Percentiles rank a stretch among this genome's conserved stretches.
Evolutionary conservation across 2,113 vertebrate genomes (phyloP).

Genomic region (Monarcha castaneiventris): DNA sequence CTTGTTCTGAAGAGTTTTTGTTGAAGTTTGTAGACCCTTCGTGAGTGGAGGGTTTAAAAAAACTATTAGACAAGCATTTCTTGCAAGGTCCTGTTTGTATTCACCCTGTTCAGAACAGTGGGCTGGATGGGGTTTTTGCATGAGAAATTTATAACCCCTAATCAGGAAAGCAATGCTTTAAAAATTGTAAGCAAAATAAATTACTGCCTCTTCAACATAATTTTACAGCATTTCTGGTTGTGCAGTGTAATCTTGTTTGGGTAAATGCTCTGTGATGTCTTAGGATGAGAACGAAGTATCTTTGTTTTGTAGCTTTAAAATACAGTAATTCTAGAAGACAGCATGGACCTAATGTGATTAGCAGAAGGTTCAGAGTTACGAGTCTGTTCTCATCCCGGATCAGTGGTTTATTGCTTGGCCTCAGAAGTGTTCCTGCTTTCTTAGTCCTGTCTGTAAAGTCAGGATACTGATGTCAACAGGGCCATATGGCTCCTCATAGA

Average conservation of each 20-base stretch:
- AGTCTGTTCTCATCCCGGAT: background rate
- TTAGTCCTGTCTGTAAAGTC: background rate
- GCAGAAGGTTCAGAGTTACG: background rate
- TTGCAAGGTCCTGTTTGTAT: background rate
- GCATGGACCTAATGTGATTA: background rate
- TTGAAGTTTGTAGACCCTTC: background rate
- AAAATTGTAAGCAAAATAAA: background rate
- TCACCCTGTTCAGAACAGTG: background rate
- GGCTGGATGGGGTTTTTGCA: background rate
- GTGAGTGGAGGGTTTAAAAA: background rate
- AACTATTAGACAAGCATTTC: background rate
- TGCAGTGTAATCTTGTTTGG: background rate
- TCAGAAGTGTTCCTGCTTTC: background rate
- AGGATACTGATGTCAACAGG: background rate
- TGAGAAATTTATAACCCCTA: background rate
- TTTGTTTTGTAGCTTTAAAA: background rate
- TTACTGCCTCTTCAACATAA: background rate
- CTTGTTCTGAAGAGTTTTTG: background rate
- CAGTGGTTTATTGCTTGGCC: background rate
- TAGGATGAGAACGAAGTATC: background rate
- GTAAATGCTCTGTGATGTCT: background rate
- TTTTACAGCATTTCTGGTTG: background rate
- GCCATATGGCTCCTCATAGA: background rate
- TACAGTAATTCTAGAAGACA: background rate
- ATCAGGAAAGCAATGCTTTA: background rate